Evolutionary conservation across 2,888 invertebrate species (phyloP).

Genomic region (Listrodromus nycthemerus): DNA sequence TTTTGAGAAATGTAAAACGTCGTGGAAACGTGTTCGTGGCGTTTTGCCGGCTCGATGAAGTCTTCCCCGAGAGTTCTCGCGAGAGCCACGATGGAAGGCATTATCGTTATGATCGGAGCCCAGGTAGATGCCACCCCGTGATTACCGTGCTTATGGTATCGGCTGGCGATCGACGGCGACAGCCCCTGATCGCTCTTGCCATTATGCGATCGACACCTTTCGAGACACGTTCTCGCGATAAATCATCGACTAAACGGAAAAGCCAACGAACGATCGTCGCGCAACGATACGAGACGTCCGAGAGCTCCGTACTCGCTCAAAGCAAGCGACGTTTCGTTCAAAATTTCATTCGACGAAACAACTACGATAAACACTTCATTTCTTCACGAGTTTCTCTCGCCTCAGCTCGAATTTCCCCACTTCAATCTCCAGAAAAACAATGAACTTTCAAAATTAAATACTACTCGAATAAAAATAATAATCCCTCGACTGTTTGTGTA

Average conservation of each 20-base stretch:
- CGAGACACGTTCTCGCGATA: constrained; percentile 80
- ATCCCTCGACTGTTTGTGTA: too few relatives aligned
- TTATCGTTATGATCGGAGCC: constrained; percentile 80
- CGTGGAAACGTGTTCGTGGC: constrained; percentile 29
- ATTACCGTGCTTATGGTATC: constrained; percentile 78
- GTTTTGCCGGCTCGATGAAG: constrained; percentile 74
- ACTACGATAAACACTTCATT: not conserved
- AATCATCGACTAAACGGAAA: constrained; percentile 74
- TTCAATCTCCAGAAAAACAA: not conserved
- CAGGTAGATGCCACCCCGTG: constrained; percentile 81
- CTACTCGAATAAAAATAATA: too few relatives aligned
- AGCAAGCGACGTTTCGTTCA: not conserved
- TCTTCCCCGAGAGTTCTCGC: constrained; percentile 73
- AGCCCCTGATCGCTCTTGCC: constrained; percentile 79
- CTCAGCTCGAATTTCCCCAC: too few relatives aligned
- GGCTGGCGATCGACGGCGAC: constrained; percentile 78
- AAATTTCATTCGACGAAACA: not conserved
- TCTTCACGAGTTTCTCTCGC: not conserved
- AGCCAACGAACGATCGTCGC: constrained; percentile 1
- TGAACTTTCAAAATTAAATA: not conserved
- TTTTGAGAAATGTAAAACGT: not conserved
- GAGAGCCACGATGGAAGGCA: constrained; percentile 66
- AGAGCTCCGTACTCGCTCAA: not conserved
- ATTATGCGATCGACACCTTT: constrained; percentile 83
- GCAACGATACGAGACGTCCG: not conserved